Evolutionary conservation across 2,113 vertebrate species (phyloP).

Genomic region (Collichthys lucidus): DNA sequence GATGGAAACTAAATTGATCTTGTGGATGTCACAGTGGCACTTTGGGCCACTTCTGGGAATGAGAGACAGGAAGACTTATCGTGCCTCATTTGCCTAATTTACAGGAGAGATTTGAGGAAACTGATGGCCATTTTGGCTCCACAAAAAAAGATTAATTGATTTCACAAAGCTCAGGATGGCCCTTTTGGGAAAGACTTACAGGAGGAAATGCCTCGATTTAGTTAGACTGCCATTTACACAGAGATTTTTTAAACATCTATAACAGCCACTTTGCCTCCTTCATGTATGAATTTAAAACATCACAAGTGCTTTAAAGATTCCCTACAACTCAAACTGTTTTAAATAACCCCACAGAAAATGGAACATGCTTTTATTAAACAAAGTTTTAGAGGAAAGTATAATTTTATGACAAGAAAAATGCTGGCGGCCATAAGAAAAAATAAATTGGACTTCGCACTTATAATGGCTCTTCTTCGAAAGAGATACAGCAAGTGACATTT

Average conservation of each 20-base stretch:
- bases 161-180: conserved; percentile 93
- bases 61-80: conserved; percentile 63
- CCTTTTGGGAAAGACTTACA: conserved; percentile 84
- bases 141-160: conserved; percentile 77
- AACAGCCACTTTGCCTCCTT: not conserved
- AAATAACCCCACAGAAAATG: too few species aligned
- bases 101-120: conserved; percentile 63
- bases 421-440: not conserved
- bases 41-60: conserved; percentile 58
- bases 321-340: not conserved
- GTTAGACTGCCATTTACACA: conserved; percentile 32
- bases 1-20: conserved; percentile 65
- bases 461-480: not conserved
- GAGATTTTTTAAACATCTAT: not conserved
- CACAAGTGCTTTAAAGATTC: not conserved
- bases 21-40: conserved; percentile 50
- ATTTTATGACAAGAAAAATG: not conserved
- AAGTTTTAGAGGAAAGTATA: not conserved
- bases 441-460: not conserved
- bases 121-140: conserved; percentile 56
- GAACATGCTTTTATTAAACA: not conserved
- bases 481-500: not conserved
- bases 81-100: conserved; percentile 70
- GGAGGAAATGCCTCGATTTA: conserved; percentile 31
- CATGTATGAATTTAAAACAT: not conserved